Percentiles rank a stretch among this genome's conserved stretches.
phyloP scores from a whole-genome alignment of 1,140 invertebrate genomes.

The Lamellibrachia luymesi region DNA sequence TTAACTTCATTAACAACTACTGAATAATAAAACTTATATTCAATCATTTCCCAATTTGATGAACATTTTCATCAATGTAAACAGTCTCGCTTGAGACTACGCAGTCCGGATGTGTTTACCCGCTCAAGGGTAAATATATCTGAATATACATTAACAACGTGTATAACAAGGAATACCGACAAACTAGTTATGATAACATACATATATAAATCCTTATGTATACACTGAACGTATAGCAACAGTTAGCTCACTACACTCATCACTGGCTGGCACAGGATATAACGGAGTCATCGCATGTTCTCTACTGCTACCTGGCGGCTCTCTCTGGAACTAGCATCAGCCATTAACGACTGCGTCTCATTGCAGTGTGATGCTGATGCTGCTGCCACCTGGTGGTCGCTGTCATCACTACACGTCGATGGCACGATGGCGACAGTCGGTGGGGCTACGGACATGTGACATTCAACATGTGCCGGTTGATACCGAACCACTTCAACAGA shows the following conservation, averaged over 20 bases:
- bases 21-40: too few relatives aligned
- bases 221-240: background rate
- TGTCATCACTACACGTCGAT: background rate
- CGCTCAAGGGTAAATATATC: background rate
- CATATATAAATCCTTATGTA: background rate
- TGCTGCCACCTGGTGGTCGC: background rate
- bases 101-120: background rate
- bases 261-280: background rate
- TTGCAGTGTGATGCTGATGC: constrained; percentile 15
- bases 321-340: background rate
- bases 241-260: background rate
- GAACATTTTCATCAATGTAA: background rate
- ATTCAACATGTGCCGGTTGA: constrained; percentile 29
- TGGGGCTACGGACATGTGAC: constrained; percentile 14
- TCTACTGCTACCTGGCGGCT: background rate
- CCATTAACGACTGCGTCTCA: constrained; percentile 23
- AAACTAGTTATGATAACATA: background rate
- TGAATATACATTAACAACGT: background rate
- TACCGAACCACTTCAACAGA: constrained; percentile 27
- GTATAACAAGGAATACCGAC: background rate
- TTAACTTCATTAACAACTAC: too few relatives aligned
- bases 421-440: background rate
- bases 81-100: background rate
- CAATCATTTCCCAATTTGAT: too few relatives aligned
- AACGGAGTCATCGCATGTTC: background rate